Evolutionary conservation across 1,140 invertebrate species (phyloP), one percentile per base, ranked within the genome.

Genomic region (Drosophila nigromelanica): DNA sequence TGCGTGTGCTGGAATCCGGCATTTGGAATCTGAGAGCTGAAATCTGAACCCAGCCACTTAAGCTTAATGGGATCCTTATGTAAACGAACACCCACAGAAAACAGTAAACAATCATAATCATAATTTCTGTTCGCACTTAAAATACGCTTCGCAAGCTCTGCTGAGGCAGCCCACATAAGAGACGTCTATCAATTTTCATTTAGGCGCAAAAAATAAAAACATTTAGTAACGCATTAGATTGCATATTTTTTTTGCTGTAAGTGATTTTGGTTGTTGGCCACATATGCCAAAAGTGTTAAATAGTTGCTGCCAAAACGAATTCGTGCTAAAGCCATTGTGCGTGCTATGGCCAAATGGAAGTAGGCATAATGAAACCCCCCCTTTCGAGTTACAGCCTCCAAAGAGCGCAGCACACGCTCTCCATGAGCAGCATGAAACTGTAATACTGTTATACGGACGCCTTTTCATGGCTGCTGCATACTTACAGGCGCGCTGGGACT

Each of bases 1-100:
- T 50, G 55, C 50, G 56, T 60, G 50, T 67, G 18, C 47, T 18
- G 18, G 33, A 51, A 67, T 47, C 15, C 5, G 27, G 7, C 12
- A 21, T 39, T 27, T 43, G 21, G 18, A 42, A 55, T 60, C 27
- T 27, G 27, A 27, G 27, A 27, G 6, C 35, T 43, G 52, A 43
- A 51, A 37, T 60, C 30, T 58, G 78, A 81, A 78, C 40, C 33
- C 48, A 50, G 71, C 42, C 82, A 87, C 82, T 87, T 87, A 87
- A 82, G 73, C 73, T 82, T 87, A 82, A 87, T 89, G 83, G 76
- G 78, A 77, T 87, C 71, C 82, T 87, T 87, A 87, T 87, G 78
- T 87, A 78, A 82, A 47, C 69, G 51, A 75, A 78, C 62, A 69
- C 51, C 48, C 82, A 45, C 56, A 63, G 14, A 59, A 42, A 48